Evolutionary conservation across 2,797 vertebrate species (phyloP).

Genomic region (Jordanella pulchra): DNA sequence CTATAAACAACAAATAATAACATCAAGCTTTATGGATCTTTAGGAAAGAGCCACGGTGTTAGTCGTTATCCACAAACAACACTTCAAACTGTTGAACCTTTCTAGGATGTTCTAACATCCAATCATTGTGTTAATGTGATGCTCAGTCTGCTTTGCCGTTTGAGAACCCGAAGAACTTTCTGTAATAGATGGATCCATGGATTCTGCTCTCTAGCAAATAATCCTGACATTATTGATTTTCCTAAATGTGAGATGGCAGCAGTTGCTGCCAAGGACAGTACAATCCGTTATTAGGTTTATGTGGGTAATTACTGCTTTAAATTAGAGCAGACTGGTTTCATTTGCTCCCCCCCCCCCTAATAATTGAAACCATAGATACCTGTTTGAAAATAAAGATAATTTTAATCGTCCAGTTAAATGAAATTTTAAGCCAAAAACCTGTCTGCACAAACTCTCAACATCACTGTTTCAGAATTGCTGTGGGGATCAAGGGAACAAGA

Average conservation of each 20-base stretch:
- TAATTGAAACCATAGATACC: background rate
- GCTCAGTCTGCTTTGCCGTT: background rate
- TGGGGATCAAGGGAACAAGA: conserved; percentile 9
- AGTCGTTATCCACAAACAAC: background rate
- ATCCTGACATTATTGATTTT: background rate
- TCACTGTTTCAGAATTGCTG: background rate
- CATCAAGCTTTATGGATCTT: background rate
- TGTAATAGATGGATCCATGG: background rate
- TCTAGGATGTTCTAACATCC: background rate
- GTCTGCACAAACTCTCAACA: background rate
- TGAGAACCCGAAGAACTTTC: background rate
- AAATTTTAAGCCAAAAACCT: background rate
- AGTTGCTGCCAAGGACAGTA: too few species aligned
- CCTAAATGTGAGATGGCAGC: too few species aligned
- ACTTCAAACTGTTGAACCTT: background rate
- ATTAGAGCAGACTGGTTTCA: background rate
- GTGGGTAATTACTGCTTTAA: too few species aligned
- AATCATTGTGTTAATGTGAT: background rate
- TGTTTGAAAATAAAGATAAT: background rate
- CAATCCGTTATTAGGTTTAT: too few species aligned
- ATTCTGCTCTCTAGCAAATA: background rate
- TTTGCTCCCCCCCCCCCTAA: background rate
- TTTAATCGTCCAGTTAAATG: background rate
- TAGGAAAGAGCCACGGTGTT: too few species aligned
- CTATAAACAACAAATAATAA: background rate